These are phyloP conservation scores for Actinia tenebrosa DNA, from an alignment of 64 coral and sea anemone species.

Conservation along the genomic window DNA sequence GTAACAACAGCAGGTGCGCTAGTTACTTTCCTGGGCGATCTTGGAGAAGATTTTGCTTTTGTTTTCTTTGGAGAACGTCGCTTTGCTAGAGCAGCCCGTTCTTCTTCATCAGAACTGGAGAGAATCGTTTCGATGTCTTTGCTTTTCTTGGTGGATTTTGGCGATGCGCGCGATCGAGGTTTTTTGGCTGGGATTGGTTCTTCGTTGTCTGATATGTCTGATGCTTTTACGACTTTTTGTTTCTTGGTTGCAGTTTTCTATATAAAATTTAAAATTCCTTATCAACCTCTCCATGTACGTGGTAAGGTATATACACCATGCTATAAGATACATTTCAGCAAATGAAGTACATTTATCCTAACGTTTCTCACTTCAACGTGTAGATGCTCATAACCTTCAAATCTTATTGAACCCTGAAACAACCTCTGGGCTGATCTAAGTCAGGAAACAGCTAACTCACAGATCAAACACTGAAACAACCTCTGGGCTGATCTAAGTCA, in stretches of 20 bases:
- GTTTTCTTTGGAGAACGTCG: not conserved
- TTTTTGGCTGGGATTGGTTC: not conserved
- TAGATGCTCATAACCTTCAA: no score
- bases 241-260: not conserved
- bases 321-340: no score
- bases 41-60: not conserved
- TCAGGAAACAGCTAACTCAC: no score
- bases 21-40: not conserved
- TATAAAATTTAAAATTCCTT: not conserved
- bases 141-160: not conserved
- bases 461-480: no score
- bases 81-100: not conserved
- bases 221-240: not conserved
- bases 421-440: no score
- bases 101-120: slow-evolving; percentile 2
- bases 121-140: not conserved
- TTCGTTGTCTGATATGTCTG: not conserved
- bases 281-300: no score
- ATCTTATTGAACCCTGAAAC: no score
- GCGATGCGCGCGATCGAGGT: not conserved
- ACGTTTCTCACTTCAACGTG: no score
- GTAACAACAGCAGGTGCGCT: not conserved
- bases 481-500: no score
- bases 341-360: no score
- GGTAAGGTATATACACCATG: no score